These are phyloP conservation scores for Phorcus lineatus DNA, from an alignment of 2,888 invertebrate genomes.

Conservation along the genomic window DNA sequence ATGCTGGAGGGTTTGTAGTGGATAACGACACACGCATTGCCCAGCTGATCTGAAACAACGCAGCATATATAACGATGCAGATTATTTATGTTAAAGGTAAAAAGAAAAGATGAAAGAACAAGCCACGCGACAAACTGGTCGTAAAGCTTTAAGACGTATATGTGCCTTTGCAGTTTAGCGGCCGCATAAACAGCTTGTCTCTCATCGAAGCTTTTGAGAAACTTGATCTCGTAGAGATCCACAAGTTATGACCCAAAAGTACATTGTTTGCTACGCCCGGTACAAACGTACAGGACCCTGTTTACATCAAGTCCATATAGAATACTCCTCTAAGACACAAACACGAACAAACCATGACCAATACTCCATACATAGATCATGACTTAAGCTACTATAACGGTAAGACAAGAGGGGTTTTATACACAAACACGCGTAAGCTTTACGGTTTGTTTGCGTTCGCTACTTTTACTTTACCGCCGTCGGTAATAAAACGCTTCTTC, in stretches of 20 bases:
- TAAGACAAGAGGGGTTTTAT: no score
- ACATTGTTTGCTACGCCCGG: not conserved
- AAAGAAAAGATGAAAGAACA: constrained; percentile 9
- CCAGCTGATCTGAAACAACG: not conserved
- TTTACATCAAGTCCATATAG: not conserved
- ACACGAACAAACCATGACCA: no score
- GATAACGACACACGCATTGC: not conserved
- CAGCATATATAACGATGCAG: not conserved
- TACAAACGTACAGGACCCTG: not conserved
- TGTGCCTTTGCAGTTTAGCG: not conserved
- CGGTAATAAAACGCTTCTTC: no score
- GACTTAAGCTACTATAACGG: no score
- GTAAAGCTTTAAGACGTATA: not conserved
- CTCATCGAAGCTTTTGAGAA: not conserved
- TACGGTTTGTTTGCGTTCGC: no score
- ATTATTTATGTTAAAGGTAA: not conserved
- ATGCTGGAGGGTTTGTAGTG: not conserved
- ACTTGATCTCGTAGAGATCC: not conserved
- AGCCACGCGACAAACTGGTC: not conserved
- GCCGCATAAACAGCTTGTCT: constrained; percentile 2
- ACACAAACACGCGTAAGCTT: no score
- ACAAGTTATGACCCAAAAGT: constrained; percentile 1
- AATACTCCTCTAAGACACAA: no score
- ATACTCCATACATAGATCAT: no score
- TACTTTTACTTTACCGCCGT: no score